Evolutionary conservation across 2,888 invertebrate genomes (phyloP), one percentile per base, ranked within the genome.

Genomic region (Pseudanteris insignis): DNA sequence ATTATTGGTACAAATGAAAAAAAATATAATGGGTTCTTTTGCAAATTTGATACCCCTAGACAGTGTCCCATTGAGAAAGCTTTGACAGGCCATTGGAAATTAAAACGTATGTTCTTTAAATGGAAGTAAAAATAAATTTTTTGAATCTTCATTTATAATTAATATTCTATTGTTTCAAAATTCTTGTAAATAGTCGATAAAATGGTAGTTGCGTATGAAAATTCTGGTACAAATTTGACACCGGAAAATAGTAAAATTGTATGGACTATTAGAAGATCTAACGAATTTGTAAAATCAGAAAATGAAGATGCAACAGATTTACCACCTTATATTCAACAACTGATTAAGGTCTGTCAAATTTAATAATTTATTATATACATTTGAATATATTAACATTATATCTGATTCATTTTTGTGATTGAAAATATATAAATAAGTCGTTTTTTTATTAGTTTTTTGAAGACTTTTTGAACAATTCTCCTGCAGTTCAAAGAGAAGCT

Each of bases 41-140:
- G 78, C 53, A 72, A 72, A 54, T 46, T 79, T 43, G 73, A 72
- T 51, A 61, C 70, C 4, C 68, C 75, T 1, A 69, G 70, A 28
- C 72, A 69, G 29, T 77, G 76, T 65, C 69, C 76, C 2, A 69
- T 78, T 30, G 70, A 75, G 30, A 73, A 73, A 37, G 72, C 74
- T 14, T 63, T 74, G 21, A 73, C 73, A 2, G 77, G 77, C 65
- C 70, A 76, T 28, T 79, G 79, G 79, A 79, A 77, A 46, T 77
- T 79, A 30, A 69, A 72, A 50, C 75, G 79, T 79, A 67, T 74
- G 77, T 77, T 66, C 28, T 48, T 30, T 26, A 3, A 26, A n/a
- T n/a, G n/a, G n/a, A n/a, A n/a, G n/a, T n/a, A n/a, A n/a, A n/a
- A n/a, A n/a, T n/a, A n/a, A n/a, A n/a, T n/a, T n/a, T n/a, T n/a